Conservation (phyloP, 2,888 invertebrate genomes). For the Macaria notata region DNA sequence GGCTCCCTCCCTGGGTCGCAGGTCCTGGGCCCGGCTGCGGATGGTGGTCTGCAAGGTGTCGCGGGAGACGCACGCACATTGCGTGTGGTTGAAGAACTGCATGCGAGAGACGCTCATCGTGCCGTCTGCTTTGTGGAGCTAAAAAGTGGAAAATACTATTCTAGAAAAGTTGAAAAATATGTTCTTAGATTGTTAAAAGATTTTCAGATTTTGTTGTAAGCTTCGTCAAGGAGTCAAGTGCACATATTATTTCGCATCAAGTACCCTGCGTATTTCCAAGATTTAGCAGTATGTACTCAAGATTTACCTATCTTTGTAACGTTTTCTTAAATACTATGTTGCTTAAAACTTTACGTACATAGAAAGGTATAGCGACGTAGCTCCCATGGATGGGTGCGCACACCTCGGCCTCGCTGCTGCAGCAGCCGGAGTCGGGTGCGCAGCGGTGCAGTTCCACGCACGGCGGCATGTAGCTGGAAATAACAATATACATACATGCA, state of each 20-base stretch:
- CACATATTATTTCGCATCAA: too few species aligned
- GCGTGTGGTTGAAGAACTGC: conserved; percentile 72
- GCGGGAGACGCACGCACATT: conserved; percentile 65
- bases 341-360: conserved; percentile 84
- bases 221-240: too few species aligned
- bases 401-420: conserved; percentile 85
- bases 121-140: conserved; percentile 66
- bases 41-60: conserved; percentile 52
- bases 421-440: conserved; percentile 94
- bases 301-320: too few species aligned
- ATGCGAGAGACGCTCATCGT: conserved; percentile 56
- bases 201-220: too few species aligned
- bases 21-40: conserved; percentile 10
- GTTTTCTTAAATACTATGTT: too few species aligned
- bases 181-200: too few species aligned
- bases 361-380: conserved; percentile 88
- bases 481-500: background rate
- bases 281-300: too few species aligned
- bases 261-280: too few species aligned
- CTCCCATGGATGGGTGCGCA: conserved; percentile 90
- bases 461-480: conserved; percentile 87
- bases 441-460: conserved; percentile 94
- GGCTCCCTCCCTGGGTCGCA: conserved; percentile 29
- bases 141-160: conserved; percentile 27
- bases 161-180: too few species aligned